Percentiles rank a stretch among this genome's conserved stretches.
Evolutionary conservation across 2,888 invertebrate species (phyloP).

Genomic region (Lasioglossum pauxillum): DNA sequence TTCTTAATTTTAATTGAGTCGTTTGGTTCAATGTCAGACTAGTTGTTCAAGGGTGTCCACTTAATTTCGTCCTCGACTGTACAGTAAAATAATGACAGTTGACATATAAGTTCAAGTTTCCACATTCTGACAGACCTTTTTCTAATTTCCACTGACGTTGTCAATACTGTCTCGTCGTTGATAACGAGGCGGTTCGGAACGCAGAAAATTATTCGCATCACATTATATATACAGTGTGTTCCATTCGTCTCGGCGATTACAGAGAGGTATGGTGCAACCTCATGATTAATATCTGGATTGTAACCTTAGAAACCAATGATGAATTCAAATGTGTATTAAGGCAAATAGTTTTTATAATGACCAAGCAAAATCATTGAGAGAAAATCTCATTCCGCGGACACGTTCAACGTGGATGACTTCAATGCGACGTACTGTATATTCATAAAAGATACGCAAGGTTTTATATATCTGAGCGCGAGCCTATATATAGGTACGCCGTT

Average conservation of each 20-base stretch:
- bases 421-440: constrained; percentile 56
- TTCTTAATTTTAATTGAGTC: too few species aligned
- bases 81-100: not conserved
- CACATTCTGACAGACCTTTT: not conserved
- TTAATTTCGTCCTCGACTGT: too few species aligned
- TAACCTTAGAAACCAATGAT: not conserved
- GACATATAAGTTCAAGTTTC: not conserved
- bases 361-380: not conserved
- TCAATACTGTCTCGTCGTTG: constrained; percentile 56
- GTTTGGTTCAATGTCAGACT: too few species aligned
- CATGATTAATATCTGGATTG: not conserved
- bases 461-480: constrained; percentile 52
- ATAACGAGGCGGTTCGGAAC: constrained; percentile 58
- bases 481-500: constrained; percentile 59
- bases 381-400: not conserved
- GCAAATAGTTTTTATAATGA: not conserved
- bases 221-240: not conserved
- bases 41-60: too few species aligned
- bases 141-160: constrained; percentile 32
- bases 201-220: constrained; percentile 61
- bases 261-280: not conserved
- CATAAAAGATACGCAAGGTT: constrained; percentile 65
- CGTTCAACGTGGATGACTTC: not conserved
- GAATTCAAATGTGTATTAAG: not conserved
- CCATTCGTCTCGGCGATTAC: not conserved